These are phyloP conservation scores for Seira ritae DNA, from an alignment of 2,888 invertebrate species.

Conservation along the genomic window DNA sequence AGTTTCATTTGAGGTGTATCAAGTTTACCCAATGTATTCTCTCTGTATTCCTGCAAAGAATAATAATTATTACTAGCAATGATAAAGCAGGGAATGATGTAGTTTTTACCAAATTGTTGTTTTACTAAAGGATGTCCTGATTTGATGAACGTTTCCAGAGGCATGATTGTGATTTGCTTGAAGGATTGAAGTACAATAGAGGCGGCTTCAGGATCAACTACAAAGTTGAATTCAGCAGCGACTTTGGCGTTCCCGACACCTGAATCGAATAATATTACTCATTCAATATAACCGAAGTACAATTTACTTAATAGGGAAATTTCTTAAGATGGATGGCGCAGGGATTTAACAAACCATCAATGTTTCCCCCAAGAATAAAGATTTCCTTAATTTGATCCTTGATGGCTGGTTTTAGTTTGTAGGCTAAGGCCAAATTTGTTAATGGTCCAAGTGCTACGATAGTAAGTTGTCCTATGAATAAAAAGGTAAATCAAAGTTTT, in stretches of 20 bases:
- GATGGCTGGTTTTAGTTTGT: constrained; percentile 80
- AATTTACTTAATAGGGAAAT: background rate
- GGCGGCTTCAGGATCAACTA: constrained; percentile 86
- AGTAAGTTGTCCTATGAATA: constrained; percentile 73
- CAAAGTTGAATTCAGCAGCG: constrained; percentile 87
- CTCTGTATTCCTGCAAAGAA: constrained; percentile 78
- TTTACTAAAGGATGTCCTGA: background rate
- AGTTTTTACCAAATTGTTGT: background rate
- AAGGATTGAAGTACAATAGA: constrained; percentile 81
- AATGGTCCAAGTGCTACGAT: constrained; percentile 82
- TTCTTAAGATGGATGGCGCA: background rate
- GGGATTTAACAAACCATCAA: constrained; percentile 48
- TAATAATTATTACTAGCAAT: background rate
- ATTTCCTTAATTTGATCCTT: constrained; percentile 58
- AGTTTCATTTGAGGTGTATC: constrained; percentile 76
- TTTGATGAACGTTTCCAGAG: constrained; percentile 81
- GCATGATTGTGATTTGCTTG: constrained; percentile 80
- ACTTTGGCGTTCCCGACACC: constrained; percentile 80
- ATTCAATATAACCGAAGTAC: constrained; percentile 18
- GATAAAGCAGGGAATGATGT: background rate
- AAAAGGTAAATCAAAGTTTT: background rate
- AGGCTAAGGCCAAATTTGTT: constrained; percentile 87
- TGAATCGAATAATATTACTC: constrained; percentile 71
- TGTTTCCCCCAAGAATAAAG: constrained; percentile 69
- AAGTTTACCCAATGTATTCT: constrained; percentile 76